A percentile compares a stretch with the other conserved stretches of the same genome.
Conservation (phyloP, 2,113 vertebrate species). For the Takifugu bimaculatus region DNA sequence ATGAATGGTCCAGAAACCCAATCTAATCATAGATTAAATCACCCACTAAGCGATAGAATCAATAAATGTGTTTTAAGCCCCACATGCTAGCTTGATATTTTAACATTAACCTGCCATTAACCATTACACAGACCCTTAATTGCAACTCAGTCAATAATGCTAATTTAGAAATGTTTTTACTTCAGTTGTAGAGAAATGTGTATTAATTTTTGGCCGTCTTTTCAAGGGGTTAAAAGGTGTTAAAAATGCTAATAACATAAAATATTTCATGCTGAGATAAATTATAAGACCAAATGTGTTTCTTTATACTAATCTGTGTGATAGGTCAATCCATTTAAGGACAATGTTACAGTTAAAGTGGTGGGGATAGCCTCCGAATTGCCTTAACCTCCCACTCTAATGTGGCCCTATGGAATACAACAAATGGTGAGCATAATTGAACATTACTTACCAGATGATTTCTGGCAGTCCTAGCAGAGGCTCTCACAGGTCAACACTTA, state of each 20-base stretch:
- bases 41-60: constrained; percentile 83
- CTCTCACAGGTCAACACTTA: constrained; percentile 65
- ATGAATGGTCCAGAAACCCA: constrained; percentile 70
- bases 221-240: constrained; percentile 82
- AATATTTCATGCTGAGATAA: constrained; percentile 84
- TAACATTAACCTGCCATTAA: constrained; percentile 99
- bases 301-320: constrained; percentile 85
- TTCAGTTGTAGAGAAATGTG: constrained; percentile 82
- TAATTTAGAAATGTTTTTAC: constrained; percentile 77
- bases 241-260: constrained; percentile 84
- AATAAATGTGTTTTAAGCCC: constrained; percentile 95
- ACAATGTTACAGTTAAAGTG: constrained; percentile 88
- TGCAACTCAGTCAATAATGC: constrained; percentile 93
- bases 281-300: constrained; percentile 87
- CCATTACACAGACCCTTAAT: constrained; percentile 91
- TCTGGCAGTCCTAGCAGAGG: constrained; percentile 61
- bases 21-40: constrained; percentile 81
- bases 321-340: constrained; percentile 90
- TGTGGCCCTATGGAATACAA: constrained; percentile 80
- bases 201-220: constrained; percentile 75
- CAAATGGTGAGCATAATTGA: constrained; percentile 89
- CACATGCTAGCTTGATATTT: constrained; percentile 90
- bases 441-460: constrained; percentile 79
- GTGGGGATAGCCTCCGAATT: constrained; percentile 84
- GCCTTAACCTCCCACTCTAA: constrained; percentile 82